Conservation (phyloP, 2,113 vertebrate genomes). For the Aythya baeri region DNA sequence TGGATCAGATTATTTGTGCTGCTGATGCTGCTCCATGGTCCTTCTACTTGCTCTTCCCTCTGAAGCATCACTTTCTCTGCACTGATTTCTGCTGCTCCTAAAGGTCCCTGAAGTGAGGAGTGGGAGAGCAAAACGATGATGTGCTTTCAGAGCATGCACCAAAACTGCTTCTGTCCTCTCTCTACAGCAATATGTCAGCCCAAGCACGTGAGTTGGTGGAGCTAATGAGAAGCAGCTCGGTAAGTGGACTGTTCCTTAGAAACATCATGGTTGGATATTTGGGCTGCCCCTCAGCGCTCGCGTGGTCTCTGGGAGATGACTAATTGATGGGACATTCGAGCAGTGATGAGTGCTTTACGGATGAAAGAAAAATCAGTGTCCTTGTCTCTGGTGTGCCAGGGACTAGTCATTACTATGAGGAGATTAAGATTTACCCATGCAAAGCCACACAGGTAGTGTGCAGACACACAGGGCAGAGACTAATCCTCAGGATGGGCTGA, state of each 20-base stretch:
- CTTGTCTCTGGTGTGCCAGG: not conserved
- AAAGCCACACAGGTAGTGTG: not conserved
- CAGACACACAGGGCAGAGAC: not conserved
- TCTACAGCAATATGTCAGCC: constrained; percentile 80
- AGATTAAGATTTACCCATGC: not conserved
- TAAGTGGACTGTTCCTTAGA: constrained; percentile 70
- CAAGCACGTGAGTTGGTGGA: constrained; percentile 83
- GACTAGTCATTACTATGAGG: not conserved
- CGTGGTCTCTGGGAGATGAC: not conserved
- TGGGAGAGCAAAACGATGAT: not conserved
- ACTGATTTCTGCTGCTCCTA: not conserved
- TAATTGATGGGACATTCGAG: not conserved
- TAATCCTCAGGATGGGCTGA: not conserved
- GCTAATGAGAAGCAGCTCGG: constrained; percentile 79
- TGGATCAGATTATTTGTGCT: not conserved
- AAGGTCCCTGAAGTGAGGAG: not conserved
- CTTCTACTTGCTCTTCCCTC: not conserved
- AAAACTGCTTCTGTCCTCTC: not conserved
- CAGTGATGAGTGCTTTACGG: not conserved
- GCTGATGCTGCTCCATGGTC: not conserved
- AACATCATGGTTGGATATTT: not conserved
- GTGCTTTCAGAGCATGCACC: not conserved
- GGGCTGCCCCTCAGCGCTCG: not conserved
- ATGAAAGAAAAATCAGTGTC: not conserved
- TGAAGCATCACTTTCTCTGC: not conserved